Base-by-base conservation (phyloP, 2,113 vertebrate genomes). In the Lonchura striata region DNA sequence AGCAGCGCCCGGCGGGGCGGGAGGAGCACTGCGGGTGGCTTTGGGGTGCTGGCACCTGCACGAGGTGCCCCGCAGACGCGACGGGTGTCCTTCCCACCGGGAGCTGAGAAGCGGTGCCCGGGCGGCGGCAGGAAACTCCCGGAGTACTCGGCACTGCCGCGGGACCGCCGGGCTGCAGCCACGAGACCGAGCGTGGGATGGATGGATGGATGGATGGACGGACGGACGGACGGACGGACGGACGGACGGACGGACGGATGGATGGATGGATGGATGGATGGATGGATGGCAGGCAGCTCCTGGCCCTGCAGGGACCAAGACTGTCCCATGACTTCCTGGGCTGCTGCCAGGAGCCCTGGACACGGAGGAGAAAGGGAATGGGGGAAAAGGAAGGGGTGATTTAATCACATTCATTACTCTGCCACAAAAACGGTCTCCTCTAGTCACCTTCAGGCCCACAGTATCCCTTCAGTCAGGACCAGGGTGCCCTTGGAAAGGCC, bases 341-440 rank as follows among this genome's bases (percentile, higher is more conserved):
- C 94, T 95, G 98, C 98, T 99, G 98, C 98, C 98, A 98, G 98
- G 98, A 98, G 97, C 90, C 94, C 61, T 35, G 66, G 95, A 96
- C 96, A 97, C 97, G 70, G 1, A 5, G 4, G 17, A 96, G 97
- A 39, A 83, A 25, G 52, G 12, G 31, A 39, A 76, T 11, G 3
- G 8, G 15, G 17, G 15, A 60, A 78, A 39, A 20, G 33, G 21
- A 52, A 54, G 4, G 21, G 21, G 94, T 97, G 96, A 97, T 97
- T 98, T 98, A 98, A 98, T 98, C 97, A 98, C 97, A 97, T 94
- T 98, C 97, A 92, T 98, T 98, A 98, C 97, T 98, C 94, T 94
- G 79, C 93, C 96, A 98, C 95, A 96, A 92, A 95, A 95, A 97
- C 23, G 44, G 95, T 97, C 91, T 96, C 95, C 89, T 96, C 46